Evolutionary conservation across 2,113 vertebrate species (phyloP), one percentile per base, ranked within the genome.

Genomic region (Dicaeum eximium): DNA sequence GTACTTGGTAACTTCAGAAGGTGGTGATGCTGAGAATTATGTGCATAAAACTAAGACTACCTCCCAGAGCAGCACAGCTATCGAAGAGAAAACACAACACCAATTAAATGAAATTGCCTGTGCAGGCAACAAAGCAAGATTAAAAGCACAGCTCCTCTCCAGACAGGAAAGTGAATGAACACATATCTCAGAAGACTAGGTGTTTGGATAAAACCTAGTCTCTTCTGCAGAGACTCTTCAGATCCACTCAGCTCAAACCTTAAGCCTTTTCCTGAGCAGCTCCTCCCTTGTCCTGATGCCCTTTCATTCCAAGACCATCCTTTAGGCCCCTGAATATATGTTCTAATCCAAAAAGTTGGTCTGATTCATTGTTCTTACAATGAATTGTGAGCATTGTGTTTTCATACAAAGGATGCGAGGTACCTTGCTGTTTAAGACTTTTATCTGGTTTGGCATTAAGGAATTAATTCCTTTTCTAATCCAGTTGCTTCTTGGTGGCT

Each of bases 51-150:
- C 31, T n/a, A 70, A 86, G 58, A 67, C n/a, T 86, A 22, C 31
- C 10, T 80, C 38, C 57, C 72, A 84, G 72, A 88, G n/a, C 54
- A 89, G 18, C 62, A 28, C 9, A 48, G 31, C 24, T 88, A 66
- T 70, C 0, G 7, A 83, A 83, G 10, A 81, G 64, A 75, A 96
- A 96, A 65, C 69, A 88, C 71, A 83, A 6, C 50, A 81, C 21
- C 54, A 90, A 69, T 90, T 95, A 96, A 93, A 86, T 9, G 66
- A 81, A 92, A 91, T 94, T 89, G 58, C 47, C 67, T 78, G 24
- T 69, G 45, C 23, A 47, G 58, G 30, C 45, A 94, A 75, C 33
- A 92, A 94, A 88, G 42, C n/a, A 88, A 79, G 58, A 92, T 77
- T 80, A 70, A 94, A 94, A 69, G 12, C 50, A 90, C 6, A 45